A percentile compares a stretch with the other conserved stretches of the same genome.
Conservation (phyloP, 1,140 invertebrate species). For the Oscheius sp. region DNA sequence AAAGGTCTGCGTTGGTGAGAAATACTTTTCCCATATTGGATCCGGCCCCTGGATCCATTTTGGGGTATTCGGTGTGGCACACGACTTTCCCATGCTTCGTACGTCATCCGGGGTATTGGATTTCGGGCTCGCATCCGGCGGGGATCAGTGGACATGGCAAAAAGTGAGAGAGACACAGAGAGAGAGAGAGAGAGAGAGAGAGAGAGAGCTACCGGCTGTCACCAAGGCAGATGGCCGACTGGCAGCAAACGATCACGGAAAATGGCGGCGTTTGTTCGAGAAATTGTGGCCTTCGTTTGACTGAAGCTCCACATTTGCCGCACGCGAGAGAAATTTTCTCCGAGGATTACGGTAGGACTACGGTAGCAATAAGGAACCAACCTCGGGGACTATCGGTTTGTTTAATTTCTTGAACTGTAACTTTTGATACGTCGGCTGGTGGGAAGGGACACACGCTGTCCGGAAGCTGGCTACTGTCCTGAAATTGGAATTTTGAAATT, state of each 20-base stretch:
- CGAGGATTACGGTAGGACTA: too few relatives aligned
- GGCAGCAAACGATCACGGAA: too few relatives aligned
- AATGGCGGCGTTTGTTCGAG: too few relatives aligned
- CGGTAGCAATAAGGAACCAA: constrained; percentile 33
- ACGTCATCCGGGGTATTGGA: neutral
- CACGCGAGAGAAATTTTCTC: too few relatives aligned
- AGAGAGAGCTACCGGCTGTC: too few relatives aligned
- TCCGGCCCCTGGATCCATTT: neutral
- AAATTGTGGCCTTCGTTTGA: too few relatives aligned
- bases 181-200: too few relatives aligned
- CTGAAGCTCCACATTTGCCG: too few relatives aligned
- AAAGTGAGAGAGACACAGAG: too few relatives aligned
- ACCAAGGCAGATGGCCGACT: too few relatives aligned
- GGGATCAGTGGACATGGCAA: too few relatives aligned
- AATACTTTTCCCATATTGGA: neutral
- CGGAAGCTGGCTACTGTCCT: constrained; percentile 43
- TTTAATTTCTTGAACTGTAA: constrained; percentile 58
- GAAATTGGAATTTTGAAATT: neutral
- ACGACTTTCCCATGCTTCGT: neutral
- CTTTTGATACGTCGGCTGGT: constrained; percentile 56
- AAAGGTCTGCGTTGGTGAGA: too few relatives aligned
- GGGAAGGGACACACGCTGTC: constrained; percentile 60
- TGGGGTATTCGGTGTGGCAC: neutral
- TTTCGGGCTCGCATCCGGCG: neutral
- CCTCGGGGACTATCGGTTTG: constrained; percentile 55